Base-by-base conservation (phyloP, 2,888 invertebrate species). In the Lapara coniferarum region DNA sequence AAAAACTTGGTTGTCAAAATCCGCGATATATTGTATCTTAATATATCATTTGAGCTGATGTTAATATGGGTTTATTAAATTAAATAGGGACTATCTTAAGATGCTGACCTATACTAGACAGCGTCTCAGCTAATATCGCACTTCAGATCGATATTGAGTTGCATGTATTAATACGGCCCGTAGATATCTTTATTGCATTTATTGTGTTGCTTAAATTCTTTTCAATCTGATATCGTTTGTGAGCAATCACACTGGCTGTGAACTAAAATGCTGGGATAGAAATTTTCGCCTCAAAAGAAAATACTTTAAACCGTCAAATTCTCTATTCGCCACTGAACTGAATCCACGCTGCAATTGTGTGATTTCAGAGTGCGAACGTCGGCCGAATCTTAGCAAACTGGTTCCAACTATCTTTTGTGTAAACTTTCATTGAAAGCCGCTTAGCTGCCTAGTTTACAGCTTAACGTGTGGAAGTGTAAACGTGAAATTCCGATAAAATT, bases 371-470 rank as follows among this genome's bases (percentile, higher is more conserved):
- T 46, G 63, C 63, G 46, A 63, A 49, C 63, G 63, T 63, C 63
- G 63, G 46, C 63, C 63, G 63, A 63, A 63, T 63, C 63, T 63
- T 63, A 63, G 44, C 53, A 10, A 63, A 63, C 52, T 63, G 53
- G 59, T 37, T 53, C 44, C 68, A 63, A 63, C 12, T 85, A 91
- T 90, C 89, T 86, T 85, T 85, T 85, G 87, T 87, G 88, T 87
- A 91, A 90, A 90, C 90, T 89, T 87, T 87, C 86, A 86, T 89
- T 89, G 82, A 80, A 75, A 77, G 77, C 79, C 74, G 80, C 81
- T 86, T 84, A 88, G 86, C 84, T 78, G 73, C 71, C 75, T 76
- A 85, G 80, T 81, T 82, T 84, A 78, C 79, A 80, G 77, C 79
- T 83, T 84, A 85, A 84, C 82, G 81, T 79, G 76, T 72, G 77